phyloP scores from a whole-genome alignment of 1,140 invertebrate genomes.

The Trichonephila clavipes region DNA sequence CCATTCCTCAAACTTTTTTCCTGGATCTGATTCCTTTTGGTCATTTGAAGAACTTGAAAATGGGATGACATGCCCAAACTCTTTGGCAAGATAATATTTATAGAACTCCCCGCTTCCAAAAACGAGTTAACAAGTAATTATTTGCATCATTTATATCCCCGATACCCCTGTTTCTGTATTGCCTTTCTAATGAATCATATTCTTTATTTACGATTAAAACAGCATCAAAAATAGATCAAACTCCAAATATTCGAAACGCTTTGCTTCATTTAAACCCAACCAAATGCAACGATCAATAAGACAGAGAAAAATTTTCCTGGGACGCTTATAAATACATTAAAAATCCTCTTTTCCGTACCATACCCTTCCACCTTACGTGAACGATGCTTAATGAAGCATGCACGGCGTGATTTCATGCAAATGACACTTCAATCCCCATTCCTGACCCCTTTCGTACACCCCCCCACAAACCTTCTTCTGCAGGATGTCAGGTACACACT shows the following conservation, averaged over 20 bases:
- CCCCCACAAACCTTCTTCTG: neutral
- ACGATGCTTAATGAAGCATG: constrained; percentile 49
- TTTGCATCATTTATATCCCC: too few species aligned
- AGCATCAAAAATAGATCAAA: too few species aligned
- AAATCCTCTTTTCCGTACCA: neutral
- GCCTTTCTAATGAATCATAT: too few species aligned
- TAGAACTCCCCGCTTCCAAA: too few species aligned
- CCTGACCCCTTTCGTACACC: neutral
- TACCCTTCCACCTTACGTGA: neutral
- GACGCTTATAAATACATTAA: constrained; percentile 57
- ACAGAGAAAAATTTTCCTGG: constrained; percentile 11
- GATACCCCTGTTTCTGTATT: too few species aligned
- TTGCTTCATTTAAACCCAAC: neutral
- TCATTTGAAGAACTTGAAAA: too few species aligned
- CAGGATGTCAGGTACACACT: constrained; percentile 48
- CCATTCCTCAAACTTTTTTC: too few species aligned
- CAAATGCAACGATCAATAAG: neutral
- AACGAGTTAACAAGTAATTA: too few species aligned
- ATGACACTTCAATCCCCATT: constrained; percentile 44
- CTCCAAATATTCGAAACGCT: neutral
- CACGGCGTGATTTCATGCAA: constrained; percentile 56
- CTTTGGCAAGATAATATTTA: too few species aligned
- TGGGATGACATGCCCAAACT: too few species aligned
- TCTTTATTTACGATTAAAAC: too few species aligned
- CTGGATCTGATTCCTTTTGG: too few species aligned